Conservation (phyloP, 2,888 invertebrate species). For the Gibbula magus region DNA sequence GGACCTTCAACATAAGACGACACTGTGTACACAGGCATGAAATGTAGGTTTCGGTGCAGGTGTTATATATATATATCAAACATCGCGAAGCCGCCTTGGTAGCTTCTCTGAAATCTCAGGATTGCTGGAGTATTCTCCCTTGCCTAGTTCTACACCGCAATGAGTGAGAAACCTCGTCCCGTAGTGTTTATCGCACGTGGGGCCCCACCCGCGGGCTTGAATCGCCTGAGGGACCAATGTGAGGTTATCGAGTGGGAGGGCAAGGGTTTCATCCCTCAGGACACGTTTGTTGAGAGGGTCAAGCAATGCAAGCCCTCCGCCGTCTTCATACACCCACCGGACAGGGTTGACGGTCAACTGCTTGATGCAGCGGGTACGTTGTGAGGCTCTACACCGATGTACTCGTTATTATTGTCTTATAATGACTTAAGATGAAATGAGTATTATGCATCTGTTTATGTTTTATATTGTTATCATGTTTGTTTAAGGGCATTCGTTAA, state of each 20-base stretch:
- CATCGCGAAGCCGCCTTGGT: neutral
- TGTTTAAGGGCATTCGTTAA: too few species aligned
- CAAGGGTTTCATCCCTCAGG: constrained; percentile 29
- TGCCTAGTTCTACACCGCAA: neutral
- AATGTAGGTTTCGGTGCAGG: too few species aligned
- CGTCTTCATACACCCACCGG: constrained; percentile 45
- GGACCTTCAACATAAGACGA: too few species aligned
- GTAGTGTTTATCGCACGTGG: constrained; percentile 34
- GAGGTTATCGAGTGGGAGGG: constrained; percentile 30
- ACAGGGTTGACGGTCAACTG: constrained; percentile 48
- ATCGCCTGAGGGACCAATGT: constrained; percentile 29
- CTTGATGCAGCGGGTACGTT: constrained; percentile 54
- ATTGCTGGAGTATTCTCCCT: neutral
- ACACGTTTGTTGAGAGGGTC: constrained; percentile 35
- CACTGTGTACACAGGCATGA: too few species aligned
- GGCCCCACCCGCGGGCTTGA: constrained; percentile 32
- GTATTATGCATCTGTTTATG: too few species aligned
- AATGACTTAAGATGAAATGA: too few species aligned
- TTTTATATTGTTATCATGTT: neutral
- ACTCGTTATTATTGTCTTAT: too few species aligned
- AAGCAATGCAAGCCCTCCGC: constrained; percentile 25
- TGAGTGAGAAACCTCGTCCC: constrained; percentile 27
- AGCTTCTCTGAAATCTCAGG: neutral
- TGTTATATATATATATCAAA: too few species aligned
- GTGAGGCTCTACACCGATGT: neutral